A percentile compares a stretch with the other conserved stretches of the same genome.
phyloP scores from a whole-genome alignment of 2,797 vertebrate species.

The Merluccius polli region DNA sequence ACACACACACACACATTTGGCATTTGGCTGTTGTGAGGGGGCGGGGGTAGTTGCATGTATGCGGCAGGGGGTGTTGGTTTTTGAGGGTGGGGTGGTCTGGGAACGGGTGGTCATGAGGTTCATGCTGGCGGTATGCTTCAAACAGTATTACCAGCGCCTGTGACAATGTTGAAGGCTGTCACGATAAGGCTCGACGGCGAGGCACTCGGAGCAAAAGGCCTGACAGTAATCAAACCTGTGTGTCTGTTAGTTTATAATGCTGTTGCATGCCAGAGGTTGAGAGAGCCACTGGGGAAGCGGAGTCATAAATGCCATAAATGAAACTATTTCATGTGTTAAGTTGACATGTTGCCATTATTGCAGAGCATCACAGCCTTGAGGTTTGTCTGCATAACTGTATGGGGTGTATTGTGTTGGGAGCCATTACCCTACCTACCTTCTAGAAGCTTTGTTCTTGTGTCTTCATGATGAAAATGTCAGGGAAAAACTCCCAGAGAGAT shows the following conservation, averaged over 20 bases:
- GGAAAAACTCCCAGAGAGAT: neutral
- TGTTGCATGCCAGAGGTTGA: neutral
- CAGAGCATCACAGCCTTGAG: neutral
- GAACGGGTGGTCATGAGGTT: neutral
- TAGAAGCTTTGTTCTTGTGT: neutral
- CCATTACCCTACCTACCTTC: neutral
- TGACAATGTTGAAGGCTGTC: neutral
- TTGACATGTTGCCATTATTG: neutral
- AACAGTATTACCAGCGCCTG: neutral
- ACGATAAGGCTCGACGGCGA: neutral
- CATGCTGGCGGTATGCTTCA: neutral
- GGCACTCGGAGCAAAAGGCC: too few species aligned
- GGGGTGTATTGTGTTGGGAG: neutral
- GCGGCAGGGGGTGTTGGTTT: neutral
- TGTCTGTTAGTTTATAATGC: neutral
- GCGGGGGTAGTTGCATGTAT: neutral
- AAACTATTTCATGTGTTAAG: too few species aligned
- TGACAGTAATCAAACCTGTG: neutral
- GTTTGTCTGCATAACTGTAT: neutral
- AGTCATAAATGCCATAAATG: too few species aligned
- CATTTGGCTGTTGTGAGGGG: neutral
- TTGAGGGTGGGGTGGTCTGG: neutral
- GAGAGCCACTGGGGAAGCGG: neutral
- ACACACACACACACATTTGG: neutral
- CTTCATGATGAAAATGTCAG: neutral